phyloP scores from a whole-genome alignment of 2,113 vertebrate species.

The Labrus mixtus region DNA sequence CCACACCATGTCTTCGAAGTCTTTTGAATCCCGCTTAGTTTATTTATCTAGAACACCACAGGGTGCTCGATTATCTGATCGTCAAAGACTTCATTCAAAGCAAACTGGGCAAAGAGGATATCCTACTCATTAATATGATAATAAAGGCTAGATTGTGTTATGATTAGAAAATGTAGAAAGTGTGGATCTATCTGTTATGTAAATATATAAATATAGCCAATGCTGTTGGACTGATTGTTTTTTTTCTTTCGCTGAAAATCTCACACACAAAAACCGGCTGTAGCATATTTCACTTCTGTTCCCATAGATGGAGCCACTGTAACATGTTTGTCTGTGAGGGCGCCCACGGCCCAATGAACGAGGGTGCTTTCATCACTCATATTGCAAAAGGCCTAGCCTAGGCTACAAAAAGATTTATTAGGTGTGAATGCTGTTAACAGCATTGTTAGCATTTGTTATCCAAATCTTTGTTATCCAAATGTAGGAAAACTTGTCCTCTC shows the following conservation, averaged over 20 bases:
- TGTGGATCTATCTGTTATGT: too few species aligned
- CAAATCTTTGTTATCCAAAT: too few species aligned
- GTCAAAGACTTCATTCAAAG: not conserved
- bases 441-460: too few species aligned
- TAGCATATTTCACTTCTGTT: constrained; percentile 14
- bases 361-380: not conserved
- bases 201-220: too few species aligned
- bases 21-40: not conserved
- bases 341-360: too few species aligned
- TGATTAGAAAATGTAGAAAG: too few species aligned
- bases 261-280: not conserved
- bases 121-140: not conserved
- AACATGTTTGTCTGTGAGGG: too few species aligned
- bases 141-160: too few species aligned
- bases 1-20: not conserved
- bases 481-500: too few species aligned
- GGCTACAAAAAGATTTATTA: not conserved
- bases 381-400: not conserved
- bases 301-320: constrained; percentile 55
- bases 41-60: not conserved
- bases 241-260: not conserved
- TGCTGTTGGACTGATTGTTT: not conserved
- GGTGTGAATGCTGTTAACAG: too few species aligned
- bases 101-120: not conserved
- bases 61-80: not conserved